phyloP scores from a whole-genome alignment of 2,888 invertebrate species.

The Papilio demoleus region DNA sequence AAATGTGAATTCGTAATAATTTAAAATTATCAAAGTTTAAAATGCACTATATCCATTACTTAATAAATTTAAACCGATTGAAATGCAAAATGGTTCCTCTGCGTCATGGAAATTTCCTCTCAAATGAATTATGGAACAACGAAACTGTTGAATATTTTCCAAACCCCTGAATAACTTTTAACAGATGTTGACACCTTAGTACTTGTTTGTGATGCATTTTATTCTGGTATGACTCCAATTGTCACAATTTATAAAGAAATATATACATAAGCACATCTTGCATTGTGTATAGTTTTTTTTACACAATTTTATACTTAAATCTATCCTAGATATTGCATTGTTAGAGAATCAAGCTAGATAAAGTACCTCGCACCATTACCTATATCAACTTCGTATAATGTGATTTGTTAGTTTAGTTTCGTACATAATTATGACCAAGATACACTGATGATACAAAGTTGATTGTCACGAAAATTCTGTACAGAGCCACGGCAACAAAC shows the following conservation, averaged over 20 bases:
- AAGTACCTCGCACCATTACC: no score
- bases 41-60: conserved; percentile 38
- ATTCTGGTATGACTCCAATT: background rate
- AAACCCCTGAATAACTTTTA: conserved; percentile 40
- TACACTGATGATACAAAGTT: no score
- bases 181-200: conserved; percentile 20
- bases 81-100: conserved; percentile 40
- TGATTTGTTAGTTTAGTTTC: no score
- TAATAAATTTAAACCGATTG: conserved; percentile 40
- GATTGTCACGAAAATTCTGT: no score
- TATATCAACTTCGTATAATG: no score
- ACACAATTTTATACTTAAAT: no score
- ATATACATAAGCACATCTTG: no score
- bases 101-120: conserved; percentile 41
- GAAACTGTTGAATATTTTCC: conserved; percentile 41
- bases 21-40: conserved; percentile 27
- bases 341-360: no score
- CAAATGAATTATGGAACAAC: conserved; percentile 41
- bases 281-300: no score
- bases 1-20: conserved; percentile 5
- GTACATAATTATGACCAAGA: no score
- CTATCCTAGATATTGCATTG: no score
- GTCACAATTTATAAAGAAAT: background rate
- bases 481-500: no score
- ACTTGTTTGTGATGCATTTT: conserved; percentile 11